Evolutionary conservation across 2,888 invertebrate species (phyloP), one percentile per base, ranked within the genome.

Genomic region (Drosophila subquinaria): DNA sequence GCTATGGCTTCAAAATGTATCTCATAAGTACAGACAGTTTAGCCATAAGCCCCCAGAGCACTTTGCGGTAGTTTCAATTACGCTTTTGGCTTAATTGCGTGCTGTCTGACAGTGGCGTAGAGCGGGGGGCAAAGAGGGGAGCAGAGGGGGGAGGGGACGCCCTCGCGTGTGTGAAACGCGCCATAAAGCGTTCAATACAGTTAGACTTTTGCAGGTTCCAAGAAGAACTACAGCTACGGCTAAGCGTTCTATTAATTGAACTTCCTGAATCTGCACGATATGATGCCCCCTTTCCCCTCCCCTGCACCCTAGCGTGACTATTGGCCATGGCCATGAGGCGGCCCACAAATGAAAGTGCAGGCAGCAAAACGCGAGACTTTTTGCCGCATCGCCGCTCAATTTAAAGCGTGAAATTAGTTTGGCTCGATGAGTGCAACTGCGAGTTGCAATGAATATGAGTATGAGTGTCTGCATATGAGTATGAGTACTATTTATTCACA

Each of bases 391-490:
- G 90, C 71, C 79, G 89, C 81, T 79, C 90, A 90, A 88, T 91
- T 90, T 84, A 84, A 90, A 91, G 90, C 91, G 89, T 91, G 90
- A 91, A 91, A 91, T 91, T 90, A 84, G 82, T 76, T 69, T 76
- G 73, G 65, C 80, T 57, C 47, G 51, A 59, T 40, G 50, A 76
- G 38, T 27, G 43, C 33, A 43, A 33, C 38, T 42, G n/a, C 10
- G 42, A 65, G 43, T 36, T 9, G 13, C 35, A n/a, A 17, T 52
- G 38, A 27, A 55, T 52, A 13, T 63, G 40, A 50, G 45, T n/a
- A 57, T 63, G 42, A 50, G 50, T 15, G 27, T 57, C 50, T 40
- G 55, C 1, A 30, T 8, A 8, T 30, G 30, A 30, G 6, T 51
- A 11, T 63, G 42, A 50, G 47, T 15, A 61, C 11, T 40, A 30